Evolutionary conservation across 2,888 invertebrate genomes (phyloP).

Genomic region (Sinhomidia bicolor): DNA sequence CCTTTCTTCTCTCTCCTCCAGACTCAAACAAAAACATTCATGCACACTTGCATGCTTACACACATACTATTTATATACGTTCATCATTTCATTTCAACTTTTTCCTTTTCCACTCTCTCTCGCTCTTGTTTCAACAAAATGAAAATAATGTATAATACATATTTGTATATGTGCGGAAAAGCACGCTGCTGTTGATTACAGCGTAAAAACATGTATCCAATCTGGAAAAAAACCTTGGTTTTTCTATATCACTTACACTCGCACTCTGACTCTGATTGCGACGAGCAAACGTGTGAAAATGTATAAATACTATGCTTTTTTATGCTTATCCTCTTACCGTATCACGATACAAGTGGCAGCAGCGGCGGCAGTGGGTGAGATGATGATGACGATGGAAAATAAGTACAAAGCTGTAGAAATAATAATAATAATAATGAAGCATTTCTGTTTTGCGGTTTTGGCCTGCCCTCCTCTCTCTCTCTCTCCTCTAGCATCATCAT

Average conservation of each 20-base stretch:
- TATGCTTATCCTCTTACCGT: neutral
- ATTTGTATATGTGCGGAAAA: constrained; percentile 1
- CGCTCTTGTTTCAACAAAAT: neutral
- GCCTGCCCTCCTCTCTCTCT: neutral
- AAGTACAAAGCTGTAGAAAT: constrained; percentile 21
- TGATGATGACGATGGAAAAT: constrained; percentile 3
- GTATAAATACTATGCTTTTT: too few species aligned
- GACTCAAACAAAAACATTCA: neutral
- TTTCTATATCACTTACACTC: neutral
- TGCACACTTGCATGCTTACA: neutral
- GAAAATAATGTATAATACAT: constrained; percentile 20
- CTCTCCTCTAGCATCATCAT: too few species aligned
- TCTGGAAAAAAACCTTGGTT: neutral
- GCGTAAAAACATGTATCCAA: constrained; percentile 15
- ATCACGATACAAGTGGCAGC: neutral
- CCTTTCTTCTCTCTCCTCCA: neutral
- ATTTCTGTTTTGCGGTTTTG: constrained; percentile 39
- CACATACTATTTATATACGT: neutral
- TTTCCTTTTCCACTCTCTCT: neutral
- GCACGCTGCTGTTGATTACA: constrained; percentile 1
- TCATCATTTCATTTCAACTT: constrained; percentile 7
- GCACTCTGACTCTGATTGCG: constrained; percentile 6
- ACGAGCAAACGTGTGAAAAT: constrained; percentile 11
- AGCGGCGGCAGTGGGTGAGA: neutral
- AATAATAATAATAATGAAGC: constrained; percentile 45